Evolutionary conservation across 1,140 invertebrate genomes (phyloP), one percentile per base, ranked within the genome.

Genomic region (Cotesia vestalis): DNA sequence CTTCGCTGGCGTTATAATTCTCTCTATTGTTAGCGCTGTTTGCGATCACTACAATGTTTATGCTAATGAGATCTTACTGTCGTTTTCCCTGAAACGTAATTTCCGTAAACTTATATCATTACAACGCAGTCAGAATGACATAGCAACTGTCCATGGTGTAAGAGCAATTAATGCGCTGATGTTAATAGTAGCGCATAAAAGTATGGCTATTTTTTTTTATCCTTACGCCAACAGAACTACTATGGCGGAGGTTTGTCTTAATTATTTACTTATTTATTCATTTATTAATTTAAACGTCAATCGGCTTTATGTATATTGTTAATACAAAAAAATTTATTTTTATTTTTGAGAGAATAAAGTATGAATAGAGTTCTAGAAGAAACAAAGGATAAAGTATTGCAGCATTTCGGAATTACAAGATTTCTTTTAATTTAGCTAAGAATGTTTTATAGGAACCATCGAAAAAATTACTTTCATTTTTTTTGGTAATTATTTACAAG

Each of bases 141-240:
- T 93, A 36, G 88, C 88, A 61, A 89, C 89, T 2, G 84, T 93
- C 2, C 92, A 94, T 78, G 92, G 91, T 0, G 88, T 93, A 11
- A 84, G 92, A 79, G 90, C 90, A 11, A 74, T 93, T 2, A 93
- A 93, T 76, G 92, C 91, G 4, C 63, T 91, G 0, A 88, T 91
- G 76, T 79, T 94, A 51, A 78, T 93, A 5, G 34, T 91, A 0
- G 89, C 91, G 0, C 93, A 94, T 75, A 94, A 94, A 79, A 91
- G 91, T 2, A 91, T 94, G 90, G 91, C 92, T 0, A 78, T 92
- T 73, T 91, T 93, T 51, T 93, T 91, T 77, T 89, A 89, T 71
- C 91, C 92, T 35, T 93, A 90, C 76, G 78, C 89, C 1, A 94
- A 94, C 73, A 89, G 92, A 73, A 92, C 91, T 1, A 83, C 85